phyloP scores from a whole-genome alignment of 2,797 vertebrate species.

The Ispidina picta region DNA sequence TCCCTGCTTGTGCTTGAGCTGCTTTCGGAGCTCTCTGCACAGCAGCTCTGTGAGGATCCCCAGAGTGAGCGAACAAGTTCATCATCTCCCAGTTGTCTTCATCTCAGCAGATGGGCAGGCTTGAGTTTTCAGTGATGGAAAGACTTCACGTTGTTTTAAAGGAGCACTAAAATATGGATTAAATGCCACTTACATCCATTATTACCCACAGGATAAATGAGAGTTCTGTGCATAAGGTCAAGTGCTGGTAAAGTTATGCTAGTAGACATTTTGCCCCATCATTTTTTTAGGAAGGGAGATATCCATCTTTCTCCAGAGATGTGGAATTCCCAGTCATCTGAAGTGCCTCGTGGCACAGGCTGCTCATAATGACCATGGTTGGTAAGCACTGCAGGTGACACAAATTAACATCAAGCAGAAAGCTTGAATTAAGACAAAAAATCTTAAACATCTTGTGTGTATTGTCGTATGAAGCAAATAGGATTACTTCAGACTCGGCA shows the following conservation, averaged over 20 bases:
- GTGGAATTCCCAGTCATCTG: background rate
- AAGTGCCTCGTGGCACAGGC: background rate
- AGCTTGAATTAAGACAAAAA: conserved; percentile 13
- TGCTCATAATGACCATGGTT: background rate
- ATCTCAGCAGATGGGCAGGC: background rate
- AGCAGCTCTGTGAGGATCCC: rapidly evolving
- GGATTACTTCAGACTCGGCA: background rate
- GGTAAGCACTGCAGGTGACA: background rate
- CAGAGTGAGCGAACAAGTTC: background rate
- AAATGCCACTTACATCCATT: background rate
- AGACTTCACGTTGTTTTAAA: background rate
- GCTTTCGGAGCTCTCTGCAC: background rate
- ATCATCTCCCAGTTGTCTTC: background rate
- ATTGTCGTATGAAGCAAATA: background rate
- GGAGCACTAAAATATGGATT: background rate
- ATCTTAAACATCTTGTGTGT: background rate
- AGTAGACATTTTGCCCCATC: background rate
- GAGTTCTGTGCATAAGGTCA: background rate
- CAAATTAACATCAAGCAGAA: background rate
- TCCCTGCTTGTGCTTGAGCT: background rate
- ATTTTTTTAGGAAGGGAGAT: background rate
- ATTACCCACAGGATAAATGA: background rate
- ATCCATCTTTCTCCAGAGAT: background rate
- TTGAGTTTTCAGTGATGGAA: background rate
- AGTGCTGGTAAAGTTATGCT: background rate